These are phyloP conservation scores for Chlorodrepanis virens DNA, from an alignment of 2,113 vertebrate genomes.

Conservation along the genomic window DNA sequence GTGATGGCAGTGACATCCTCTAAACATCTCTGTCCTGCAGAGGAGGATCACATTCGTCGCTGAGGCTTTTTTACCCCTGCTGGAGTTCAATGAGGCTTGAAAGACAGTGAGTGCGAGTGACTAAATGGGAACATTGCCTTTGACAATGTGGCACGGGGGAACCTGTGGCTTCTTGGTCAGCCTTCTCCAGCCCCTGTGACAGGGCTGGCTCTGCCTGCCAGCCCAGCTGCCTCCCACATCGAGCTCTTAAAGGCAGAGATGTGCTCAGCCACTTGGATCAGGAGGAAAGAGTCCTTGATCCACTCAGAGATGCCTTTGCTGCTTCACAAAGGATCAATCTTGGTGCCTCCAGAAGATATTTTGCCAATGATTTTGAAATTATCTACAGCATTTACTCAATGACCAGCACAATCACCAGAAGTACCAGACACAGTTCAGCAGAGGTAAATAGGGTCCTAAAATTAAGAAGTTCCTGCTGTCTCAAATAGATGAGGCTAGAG, in stretches of 20 bases:
- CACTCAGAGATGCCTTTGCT: background rate
- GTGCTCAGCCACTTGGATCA: background rate
- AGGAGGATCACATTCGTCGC: fast-evolving
- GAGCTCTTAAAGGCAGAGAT: background rate
- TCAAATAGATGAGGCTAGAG: background rate
- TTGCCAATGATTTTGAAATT: background rate
- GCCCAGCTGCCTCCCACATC: background rate
- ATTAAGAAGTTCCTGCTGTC: background rate
- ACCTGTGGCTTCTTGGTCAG: background rate
- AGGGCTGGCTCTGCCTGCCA: background rate
- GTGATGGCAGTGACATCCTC: background rate
- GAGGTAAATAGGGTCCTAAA: background rate
- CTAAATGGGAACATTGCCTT: background rate
- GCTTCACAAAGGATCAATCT: background rate
- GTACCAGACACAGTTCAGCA: background rate
- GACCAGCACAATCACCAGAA: background rate
- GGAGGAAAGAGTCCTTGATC: background rate
- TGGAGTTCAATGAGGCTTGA: slow-evolving; percentile 29
- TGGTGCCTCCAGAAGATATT: background rate
- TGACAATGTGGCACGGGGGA: background rate
- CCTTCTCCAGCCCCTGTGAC: background rate
- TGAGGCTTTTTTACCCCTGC: background rate
- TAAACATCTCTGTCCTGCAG: background rate
- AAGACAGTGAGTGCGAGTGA: background rate
- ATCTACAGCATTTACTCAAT: background rate